These are phyloP conservation scores for Parasteatoda lunata DNA, from an alignment of 2,888 invertebrate species.

Conservation along the genomic window DNA sequence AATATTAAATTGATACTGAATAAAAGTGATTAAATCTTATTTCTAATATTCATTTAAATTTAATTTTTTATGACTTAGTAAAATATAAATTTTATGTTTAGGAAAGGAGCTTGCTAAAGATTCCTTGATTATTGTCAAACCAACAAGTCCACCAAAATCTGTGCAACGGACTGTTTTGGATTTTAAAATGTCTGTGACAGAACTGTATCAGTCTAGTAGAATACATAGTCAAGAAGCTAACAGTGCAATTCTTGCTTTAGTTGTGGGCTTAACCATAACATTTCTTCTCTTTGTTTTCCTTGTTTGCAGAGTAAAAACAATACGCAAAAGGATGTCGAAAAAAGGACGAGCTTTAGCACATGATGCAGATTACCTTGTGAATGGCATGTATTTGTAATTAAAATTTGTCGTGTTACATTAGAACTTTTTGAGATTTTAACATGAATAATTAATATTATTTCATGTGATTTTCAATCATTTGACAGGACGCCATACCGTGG, in stretches of 20 bases:
- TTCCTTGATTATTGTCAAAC: constrained; percentile 20
- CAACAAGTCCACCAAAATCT: constrained; percentile 5
- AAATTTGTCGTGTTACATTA: background rate
- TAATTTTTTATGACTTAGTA: too few species aligned
- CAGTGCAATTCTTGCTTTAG: constrained; percentile 81
- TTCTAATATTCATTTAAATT: too few species aligned
- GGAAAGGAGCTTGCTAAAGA: constrained; percentile 16
- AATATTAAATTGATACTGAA: too few species aligned
- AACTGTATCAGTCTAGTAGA: constrained; percentile 63
- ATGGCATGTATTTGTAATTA: constrained; percentile 95
- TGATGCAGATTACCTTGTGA: constrained; percentile 96
- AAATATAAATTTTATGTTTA: background rate
- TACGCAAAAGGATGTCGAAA: constrained; percentile 82
- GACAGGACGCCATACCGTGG: too few species aligned
- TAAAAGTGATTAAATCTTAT: too few species aligned
- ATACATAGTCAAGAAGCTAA: constrained; percentile 69
- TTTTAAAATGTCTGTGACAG: constrained; percentile 60
- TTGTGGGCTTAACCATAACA: constrained; percentile 85
- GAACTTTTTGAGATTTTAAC: too few species aligned
- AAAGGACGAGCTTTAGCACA: constrained; percentile 74
- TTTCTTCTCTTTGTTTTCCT: constrained; percentile 86
- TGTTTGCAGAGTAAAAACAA: constrained; percentile 87
- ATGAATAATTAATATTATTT: too few species aligned
- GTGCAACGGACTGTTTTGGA: constrained; percentile 52
- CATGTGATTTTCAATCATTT: too few species aligned